Evolutionary conservation across 2,888 invertebrate genomes (phyloP).

Genomic region (Xanthorhoe designata): DNA sequence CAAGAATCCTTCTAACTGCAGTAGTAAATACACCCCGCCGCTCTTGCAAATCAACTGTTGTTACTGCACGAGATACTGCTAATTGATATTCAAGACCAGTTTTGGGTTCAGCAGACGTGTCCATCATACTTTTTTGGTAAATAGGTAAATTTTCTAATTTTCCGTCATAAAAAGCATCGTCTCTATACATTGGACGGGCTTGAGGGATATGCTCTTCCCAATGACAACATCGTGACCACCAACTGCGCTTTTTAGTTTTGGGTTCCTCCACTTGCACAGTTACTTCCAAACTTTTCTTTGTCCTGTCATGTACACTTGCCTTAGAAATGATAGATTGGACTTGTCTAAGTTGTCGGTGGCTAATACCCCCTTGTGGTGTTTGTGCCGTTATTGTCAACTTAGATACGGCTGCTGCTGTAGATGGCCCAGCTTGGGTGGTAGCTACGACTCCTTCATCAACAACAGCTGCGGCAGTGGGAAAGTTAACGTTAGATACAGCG

Average conservation of each 20-base stretch:
- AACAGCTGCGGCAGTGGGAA: constrained; percentile 73
- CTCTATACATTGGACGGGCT: constrained; percentile 76
- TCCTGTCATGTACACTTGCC: constrained; percentile 56
- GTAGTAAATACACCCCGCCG: constrained; percentile 70
- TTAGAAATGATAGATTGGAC: constrained; percentile 69
- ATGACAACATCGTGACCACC: constrained; percentile 62
- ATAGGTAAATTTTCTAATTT: constrained; percentile 65
- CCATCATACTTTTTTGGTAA: constrained; percentile 73
- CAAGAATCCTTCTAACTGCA: constrained; percentile 72
- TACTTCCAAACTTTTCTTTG: constrained; percentile 54
- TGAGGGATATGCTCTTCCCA: constrained; percentile 73
- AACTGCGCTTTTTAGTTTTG: constrained; percentile 49
- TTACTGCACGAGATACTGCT: constrained; percentile 76
- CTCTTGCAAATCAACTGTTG: constrained; percentile 69
- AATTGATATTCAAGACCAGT: constrained; percentile 79
- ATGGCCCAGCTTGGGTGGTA: constrained; percentile 60
- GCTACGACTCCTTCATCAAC: constrained; percentile 54
- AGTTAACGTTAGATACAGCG: constrained; percentile 63
- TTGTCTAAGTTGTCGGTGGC: constrained; percentile 68
- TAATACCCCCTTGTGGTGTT: constrained; percentile 63
- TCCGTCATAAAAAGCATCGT: constrained; percentile 77
- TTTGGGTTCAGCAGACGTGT: constrained; percentile 54
- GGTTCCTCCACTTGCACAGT: constrained; percentile 49
- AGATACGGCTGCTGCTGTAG: constrained; percentile 58
- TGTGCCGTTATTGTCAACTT: constrained; percentile 65